Base-by-base conservation (phyloP, 2,797 vertebrate species). In the Karalla daura region DNA sequence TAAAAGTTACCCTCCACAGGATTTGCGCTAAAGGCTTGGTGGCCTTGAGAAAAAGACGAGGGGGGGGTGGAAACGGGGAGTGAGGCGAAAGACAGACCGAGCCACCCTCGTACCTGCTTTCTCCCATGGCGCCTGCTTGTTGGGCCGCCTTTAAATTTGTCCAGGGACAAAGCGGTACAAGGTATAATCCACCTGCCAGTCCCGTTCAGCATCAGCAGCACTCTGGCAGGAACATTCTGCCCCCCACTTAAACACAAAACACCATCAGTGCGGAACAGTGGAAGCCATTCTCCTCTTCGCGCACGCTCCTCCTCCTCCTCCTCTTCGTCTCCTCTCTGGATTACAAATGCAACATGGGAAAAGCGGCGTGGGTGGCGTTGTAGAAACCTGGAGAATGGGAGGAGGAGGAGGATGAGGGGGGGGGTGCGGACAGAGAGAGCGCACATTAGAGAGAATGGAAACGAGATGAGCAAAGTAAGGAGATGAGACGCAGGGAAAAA, bases 111-210 rank as follows among this genome's bases (percentile, higher is more conserved):
- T 78, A 81, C 55, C 63, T 60, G 45, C 61, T 54, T 63, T 85
- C 73, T 89, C 86, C 88, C 86, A 56, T 37, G 82, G 87, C 73
- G 85, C 81, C 81, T 68, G 46, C 80, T 85, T 84, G 76, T 81
- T 84, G 84, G 87, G 85, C 70, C 78, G 71, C 85, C 85, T 91
- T 91, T 91, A 88, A 88, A 93, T 94, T 92, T 91, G 88, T 92
- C 90, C 85, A 83, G 92, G 89, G 93, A 94, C 92, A 83, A 85
- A 92, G 88, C 83, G 65, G 87, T 80, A 74, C 80, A 73, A 87
- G 84, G 86, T 91, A 91, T 94, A 93, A 93, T 93, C 88, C 91
- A 92, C 90, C 91, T 93, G 92, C 90, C 92, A 91, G 86, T 86
- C 87, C 85, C 62, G 86, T 88, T 92, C 89, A 91, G 88, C 84